Base-by-base conservation (phyloP, 2,797 vertebrate species). In the Parauchenoglanis ngamensis region DNA sequence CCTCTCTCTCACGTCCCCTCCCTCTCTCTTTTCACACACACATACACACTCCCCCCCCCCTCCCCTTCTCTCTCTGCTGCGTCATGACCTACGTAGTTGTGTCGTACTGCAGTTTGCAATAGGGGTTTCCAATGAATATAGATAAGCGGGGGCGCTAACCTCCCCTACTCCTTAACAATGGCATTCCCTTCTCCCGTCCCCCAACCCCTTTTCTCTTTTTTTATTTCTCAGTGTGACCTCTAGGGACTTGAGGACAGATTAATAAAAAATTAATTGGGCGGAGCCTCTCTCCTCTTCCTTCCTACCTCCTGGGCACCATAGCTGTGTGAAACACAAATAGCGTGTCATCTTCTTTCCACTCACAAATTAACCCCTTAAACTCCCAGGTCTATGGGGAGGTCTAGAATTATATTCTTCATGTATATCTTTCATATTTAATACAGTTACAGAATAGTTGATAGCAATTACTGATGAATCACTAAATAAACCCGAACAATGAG, bases 51-150 rank as follows among this genome's bases (percentile, higher is more conserved):
- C 90, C 90, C 90, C 90, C 90, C 90, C 83, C 92, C 87, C 85
- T 40, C 86, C 83, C 88, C 86, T 87, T 92, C 92, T 93, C 93
- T 90, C 94, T 94, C 90, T 94, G 92, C 94, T 94, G 92, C 95
- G 94, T 95, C 95, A 95, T 80, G 87, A 90, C 88, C 91, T 92
- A 88, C 90, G 89, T 88, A 87, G 68, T 21, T 56, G 70, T 92
- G 86, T 88, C 87, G 82, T 87, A 87, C 86, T 88, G 89, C 90
- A 91, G 89, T 90, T 87, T 76, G 83, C 76, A 67, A 88, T 83
- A 86, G 87, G 92, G 89, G 88, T 92, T 93, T 92, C 91, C 91
- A 88, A 82, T 83, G 72, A 91, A 91, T 90, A 87, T 70, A 77
- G 65, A 86, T 76, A 65, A 77, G 61, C 28, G 35, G 49, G 76